Percentiles rank a stretch among this genome's conserved stretches.
Evolutionary conservation across 37 sponge, comb jelly and placozoan genomes (phyloP).

Genomic region (Axinella damicornis): DNA sequence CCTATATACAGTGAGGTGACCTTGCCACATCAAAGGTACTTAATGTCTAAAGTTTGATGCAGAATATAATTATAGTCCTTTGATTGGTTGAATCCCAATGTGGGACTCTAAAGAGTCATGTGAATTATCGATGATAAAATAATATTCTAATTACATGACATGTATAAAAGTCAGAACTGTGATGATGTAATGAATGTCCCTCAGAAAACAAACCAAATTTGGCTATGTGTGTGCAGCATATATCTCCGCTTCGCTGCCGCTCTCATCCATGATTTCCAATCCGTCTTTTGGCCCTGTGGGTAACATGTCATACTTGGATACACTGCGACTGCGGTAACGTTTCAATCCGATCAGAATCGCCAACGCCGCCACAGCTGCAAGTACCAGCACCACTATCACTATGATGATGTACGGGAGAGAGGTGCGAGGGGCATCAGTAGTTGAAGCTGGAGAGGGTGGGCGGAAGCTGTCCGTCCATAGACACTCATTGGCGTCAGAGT

Average conservation of each 20-base stretch:
- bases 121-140: no score
- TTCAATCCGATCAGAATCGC: background rate
- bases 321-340: background rate
- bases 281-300: background rate
- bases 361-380: background rate
- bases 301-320: background rate
- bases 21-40: no score
- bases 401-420: background rate
- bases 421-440: background rate
- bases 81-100: no score
- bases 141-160: no score
- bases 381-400: background rate
- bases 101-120: no score
- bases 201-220: no score
- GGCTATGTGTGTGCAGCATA: background rate
- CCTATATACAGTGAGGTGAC: no score
- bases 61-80: no score
- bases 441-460: background rate
- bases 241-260: constrained; percentile 6
- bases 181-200: no score
- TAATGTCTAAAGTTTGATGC: no score
- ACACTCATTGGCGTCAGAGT: background rate
- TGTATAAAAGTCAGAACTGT: no score
- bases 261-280: background rate
- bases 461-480: background rate